Percentiles rank a stretch among this genome's conserved stretches.
phyloP scores from a whole-genome alignment of 2,888 invertebrate species.

The Timema podura region DNA sequence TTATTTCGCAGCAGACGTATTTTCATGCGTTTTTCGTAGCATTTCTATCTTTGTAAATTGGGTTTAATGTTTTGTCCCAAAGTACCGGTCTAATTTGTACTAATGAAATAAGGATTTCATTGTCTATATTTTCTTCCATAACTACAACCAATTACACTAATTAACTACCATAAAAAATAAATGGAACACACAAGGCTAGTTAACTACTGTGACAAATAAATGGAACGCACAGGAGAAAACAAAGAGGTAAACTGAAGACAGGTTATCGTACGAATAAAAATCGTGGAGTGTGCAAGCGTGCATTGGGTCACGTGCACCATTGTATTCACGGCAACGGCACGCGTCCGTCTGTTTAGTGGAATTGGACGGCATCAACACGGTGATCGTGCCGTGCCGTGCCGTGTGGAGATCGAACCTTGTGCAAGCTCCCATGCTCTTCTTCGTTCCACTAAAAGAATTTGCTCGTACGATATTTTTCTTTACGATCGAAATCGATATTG shows the following conservation, averaged over 20 bases:
- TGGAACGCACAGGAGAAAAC: too few species aligned
- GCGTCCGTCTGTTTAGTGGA: neutral
- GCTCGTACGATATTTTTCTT: neutral
- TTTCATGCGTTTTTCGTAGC: conserved; percentile 5
- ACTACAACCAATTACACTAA: neutral
- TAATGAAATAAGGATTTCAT: conserved; percentile 8
- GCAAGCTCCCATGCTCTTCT: conserved; percentile 4
- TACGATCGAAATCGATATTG: neutral
- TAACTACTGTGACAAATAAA: too few species aligned
- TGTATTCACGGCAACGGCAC: neutral
- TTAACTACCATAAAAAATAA: neutral
- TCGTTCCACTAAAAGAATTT: neutral
- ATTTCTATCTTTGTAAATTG: conserved; percentile 14
- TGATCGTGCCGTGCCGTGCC: neutral
- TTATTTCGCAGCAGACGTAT: neutral
- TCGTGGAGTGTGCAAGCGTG: conserved; percentile 7
- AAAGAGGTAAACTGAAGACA: neutral
- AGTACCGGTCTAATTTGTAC: conserved; percentile 8
- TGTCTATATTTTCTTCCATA: neutral
- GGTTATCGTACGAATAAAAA: neutral
- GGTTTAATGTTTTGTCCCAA: conserved; percentile 14
- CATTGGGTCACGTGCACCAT: neutral
- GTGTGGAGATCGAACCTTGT: neutral
- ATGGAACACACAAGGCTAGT: neutral
- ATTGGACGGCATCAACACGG: neutral